Base-by-base conservation (phyloP, 2,113 vertebrate species). In the Zeus faber region DNA sequence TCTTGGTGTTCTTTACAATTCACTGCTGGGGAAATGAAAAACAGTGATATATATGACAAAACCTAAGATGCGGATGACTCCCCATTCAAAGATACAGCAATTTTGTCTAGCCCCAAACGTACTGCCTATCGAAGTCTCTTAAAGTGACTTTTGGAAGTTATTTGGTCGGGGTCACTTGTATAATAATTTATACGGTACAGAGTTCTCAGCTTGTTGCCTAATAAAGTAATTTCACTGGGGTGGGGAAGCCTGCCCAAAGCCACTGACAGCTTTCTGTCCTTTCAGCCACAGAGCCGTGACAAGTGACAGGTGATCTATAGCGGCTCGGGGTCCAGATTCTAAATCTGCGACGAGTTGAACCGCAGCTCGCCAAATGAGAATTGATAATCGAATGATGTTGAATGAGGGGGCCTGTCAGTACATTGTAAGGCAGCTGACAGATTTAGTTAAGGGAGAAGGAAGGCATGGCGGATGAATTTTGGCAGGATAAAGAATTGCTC, bases 341-440 rank as follows among this genome's bases (percentile, higher is more conserved):
- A 79, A 85, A 82, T 82, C 74, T 72, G 74, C 78, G 84, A 81
- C 47, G 40, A 83, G 80, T 75, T 81, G 75, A 79, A 67, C 65
- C 43, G 45, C 44, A 4, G 60, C 70, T 77, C 23, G 39, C 37
- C 33, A 77, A 86, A 86, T 82, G 83, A 83, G 82, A 82, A 84
- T 86, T 86, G 83, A 87, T 88, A 80, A 83, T 83, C 61, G 65
- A 83, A 80, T 84, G 79, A 86, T 81, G 76, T 71, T 75, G 83
- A 80, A 82, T 85, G 79, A 85, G 82, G 76, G 59, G 50, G 61
- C 62, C 77, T 84, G 83, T 85, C 83, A 80, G 77, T 67, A 57
- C 64, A 67, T 77, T 77, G 74, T 79, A 65, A 82, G 62, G 55
- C 57, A 77, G 62, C 79, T 83, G 84, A 80, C 78, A 58, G 79